Percentiles rank a stretch among this genome's conserved stretches.
Evolutionary conservation across 2,113 vertebrate genomes (phyloP).

Genomic region (Nothobranchius furzeri): DNA sequence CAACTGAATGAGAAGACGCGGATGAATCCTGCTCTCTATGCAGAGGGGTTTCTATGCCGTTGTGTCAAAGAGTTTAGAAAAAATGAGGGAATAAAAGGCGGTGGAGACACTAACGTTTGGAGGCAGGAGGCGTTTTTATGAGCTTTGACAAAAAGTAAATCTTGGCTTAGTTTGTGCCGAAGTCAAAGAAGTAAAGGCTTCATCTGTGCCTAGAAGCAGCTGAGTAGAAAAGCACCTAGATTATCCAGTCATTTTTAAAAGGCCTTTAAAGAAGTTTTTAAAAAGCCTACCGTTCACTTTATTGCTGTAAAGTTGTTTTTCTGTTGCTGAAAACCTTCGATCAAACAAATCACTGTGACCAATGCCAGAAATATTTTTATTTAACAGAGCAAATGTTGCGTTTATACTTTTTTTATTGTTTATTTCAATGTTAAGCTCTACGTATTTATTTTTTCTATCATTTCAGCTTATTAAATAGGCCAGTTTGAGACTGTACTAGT

Average conservation of each 20-base stretch:
- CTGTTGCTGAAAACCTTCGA: conserved; percentile 71
- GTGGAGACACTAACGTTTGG: conserved; percentile 30
- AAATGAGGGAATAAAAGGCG: background rate
- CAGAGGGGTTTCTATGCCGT: conserved; percentile 59
- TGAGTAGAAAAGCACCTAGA: conserved; percentile 36
- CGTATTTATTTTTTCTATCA: conserved; percentile 68
- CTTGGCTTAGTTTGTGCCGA: conserved; percentile 14
- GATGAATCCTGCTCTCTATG: conserved; percentile 69
- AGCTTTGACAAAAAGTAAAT: conserved; percentile 42
- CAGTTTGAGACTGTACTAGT: conserved; percentile 77
- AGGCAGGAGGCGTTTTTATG: conserved; percentile 47
- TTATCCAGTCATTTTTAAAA: conserved; percentile 45
- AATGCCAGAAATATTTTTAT: conserved; percentile 69
- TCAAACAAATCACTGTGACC: conserved; percentile 83
- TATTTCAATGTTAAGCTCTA: conserved; percentile 63
- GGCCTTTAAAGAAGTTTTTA: conserved; percentile 47
- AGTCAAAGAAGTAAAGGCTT: conserved; percentile 37
- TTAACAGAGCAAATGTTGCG: conserved; percentile 57
- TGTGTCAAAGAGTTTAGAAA: conserved; percentile 40
- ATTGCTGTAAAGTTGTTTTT: conserved; percentile 56
- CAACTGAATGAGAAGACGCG: conserved; percentile 64
- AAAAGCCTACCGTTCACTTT: conserved; percentile 52
- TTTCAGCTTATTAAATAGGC: conserved; percentile 67
- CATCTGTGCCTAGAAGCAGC: conserved; percentile 54
- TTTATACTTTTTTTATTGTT: conserved; percentile 66